Percentiles rank a stretch among this genome's conserved stretches.
phyloP scores from a whole-genome alignment of 2,888 invertebrate species.

The Dicyrtoma fusca region DNA sequence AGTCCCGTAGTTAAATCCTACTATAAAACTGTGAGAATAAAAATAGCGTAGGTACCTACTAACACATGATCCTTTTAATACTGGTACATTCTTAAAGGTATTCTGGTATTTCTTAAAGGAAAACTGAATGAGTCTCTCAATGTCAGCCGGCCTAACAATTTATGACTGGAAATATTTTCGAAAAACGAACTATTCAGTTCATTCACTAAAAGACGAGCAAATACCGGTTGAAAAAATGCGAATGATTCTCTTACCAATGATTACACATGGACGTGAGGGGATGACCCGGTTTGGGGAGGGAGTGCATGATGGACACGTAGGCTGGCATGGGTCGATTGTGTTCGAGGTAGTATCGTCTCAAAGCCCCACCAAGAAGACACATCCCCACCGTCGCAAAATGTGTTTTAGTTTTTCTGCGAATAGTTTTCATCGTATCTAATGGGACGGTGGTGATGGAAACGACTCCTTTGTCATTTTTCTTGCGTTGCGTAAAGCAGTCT shows the following conservation, averaged over 20 bases:
- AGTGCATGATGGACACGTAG: constrained; percentile 51
- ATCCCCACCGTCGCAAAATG: constrained; percentile 55
- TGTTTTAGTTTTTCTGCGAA: constrained; percentile 43
- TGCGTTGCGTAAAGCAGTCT: constrained; percentile 47
- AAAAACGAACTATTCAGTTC: no score
- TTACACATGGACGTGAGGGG: constrained; percentile 50
- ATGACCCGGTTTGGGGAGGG: constrained; percentile 50
- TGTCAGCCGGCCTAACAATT: no score
- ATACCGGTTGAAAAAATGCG: no score
- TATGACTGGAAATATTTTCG: no score
- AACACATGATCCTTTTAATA: no score
- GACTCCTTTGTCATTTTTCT: constrained; percentile 45
- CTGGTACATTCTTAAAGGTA: no score
- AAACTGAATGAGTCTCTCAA: no score
- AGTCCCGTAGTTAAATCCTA: no score
- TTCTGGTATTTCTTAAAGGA: no score
- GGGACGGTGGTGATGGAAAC: constrained; percentile 48
- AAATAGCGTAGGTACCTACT: no score
- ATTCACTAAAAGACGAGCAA: no score
- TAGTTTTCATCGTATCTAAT: constrained; percentile 43
- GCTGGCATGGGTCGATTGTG: constrained; percentile 38
- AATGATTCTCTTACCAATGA: constrained; percentile 45
- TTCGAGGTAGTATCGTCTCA: constrained; percentile 45
- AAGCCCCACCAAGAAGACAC: constrained; percentile 50
- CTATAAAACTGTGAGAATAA: no score